Base-by-base conservation (phyloP, 2,113 vertebrate species). In the Leuciscus idus region DNA sequence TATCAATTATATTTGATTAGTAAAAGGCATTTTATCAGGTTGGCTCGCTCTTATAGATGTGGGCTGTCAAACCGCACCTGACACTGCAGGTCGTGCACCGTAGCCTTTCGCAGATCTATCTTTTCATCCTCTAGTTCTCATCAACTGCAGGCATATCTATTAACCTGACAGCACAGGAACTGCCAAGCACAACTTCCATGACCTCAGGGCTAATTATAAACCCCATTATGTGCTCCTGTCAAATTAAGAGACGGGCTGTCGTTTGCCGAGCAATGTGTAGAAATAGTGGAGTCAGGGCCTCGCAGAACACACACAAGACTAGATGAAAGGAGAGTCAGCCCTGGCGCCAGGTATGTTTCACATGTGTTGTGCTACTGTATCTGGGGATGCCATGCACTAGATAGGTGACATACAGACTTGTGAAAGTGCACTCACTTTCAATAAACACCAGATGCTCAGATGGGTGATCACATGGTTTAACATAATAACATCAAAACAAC, bases 201-300 rank as follows among this genome's bases (percentile, higher is more conserved):
- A 78, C 86, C 76, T 28, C 50, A 52, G 55, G 80, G 84, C 64
- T 90, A 85, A 89, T 90, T 90, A 89, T 84, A 86, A 87, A 81
- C 84, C 86, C 85, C 64, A 90, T 90, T 90, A 87, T 81, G 62
- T 43, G 21, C 43, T 79, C 62, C 80, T 87, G 84, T 89, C 86
- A 86, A 77, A 87, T 87, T 55, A 84, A 17, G 72, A 81, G 79
- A 85, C n/a, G 39, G 28, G 12, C 75, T 86, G 81, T 50, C 81
- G 26, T 55, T 76, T 52, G 79, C 72, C n/a, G 4, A 74, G 80
- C 43, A 30, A 39, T 52, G 72, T 33, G 30, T 43, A 64, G 72
- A 88, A 74, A 81, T 48, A 39, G 13, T 48, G 52, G 21, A 64
- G 61, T 72, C 61, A 75, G 39, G 64, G 46, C 17, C 52, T 61